Conservation (phyloP, 2,797 vertebrate species). For the Selene dorsalis region DNA sequence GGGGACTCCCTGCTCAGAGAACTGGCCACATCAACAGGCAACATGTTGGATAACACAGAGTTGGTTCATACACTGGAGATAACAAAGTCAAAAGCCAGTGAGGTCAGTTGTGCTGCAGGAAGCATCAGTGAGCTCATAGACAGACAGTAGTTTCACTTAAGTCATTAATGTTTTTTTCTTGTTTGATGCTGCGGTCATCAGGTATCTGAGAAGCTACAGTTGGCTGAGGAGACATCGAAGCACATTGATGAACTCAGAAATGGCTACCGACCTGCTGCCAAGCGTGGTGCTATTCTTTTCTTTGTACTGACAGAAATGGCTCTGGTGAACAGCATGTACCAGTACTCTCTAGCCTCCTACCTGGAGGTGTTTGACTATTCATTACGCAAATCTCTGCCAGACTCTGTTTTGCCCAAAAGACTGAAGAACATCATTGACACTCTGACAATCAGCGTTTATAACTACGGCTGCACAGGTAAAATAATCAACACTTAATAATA, state of each 20-base stretch:
- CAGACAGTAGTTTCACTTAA: not conserved
- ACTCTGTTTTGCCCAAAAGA: constrained; percentile 85
- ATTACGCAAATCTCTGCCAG: constrained; percentile 89
- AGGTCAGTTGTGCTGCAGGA: constrained; percentile 82
- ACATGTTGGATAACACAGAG: constrained; percentile 97
- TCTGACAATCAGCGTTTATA: constrained; percentile 92
- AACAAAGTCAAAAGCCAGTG: constrained; percentile 93
- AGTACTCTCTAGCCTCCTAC: constrained; percentile 94
- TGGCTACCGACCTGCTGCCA: constrained; percentile 93
- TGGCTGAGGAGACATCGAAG: constrained; percentile 88
- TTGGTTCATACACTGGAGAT: constrained; percentile 93
- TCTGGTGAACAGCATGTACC: constrained; percentile 96
- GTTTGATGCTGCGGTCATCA: constrained; percentile 64
- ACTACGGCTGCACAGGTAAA: constrained; percentile 95
- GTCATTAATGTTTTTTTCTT: constrained; percentile 11
- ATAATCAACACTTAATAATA: constrained; percentile 8
- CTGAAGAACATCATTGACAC: constrained; percentile 92
- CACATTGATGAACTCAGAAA: constrained; percentile 94
- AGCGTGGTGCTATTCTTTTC: constrained; percentile 93
- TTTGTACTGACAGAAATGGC: constrained; percentile 96
- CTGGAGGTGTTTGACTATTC: constrained; percentile 92
- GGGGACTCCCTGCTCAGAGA: constrained; percentile 94
- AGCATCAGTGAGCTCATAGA: not conserved
- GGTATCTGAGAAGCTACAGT: constrained; percentile 93
- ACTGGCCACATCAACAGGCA: constrained; percentile 93